These are phyloP conservation scores for Rhincodon typus DNA, from an alignment of 2,797 vertebrate genomes.

Conservation along the genomic window DNA sequence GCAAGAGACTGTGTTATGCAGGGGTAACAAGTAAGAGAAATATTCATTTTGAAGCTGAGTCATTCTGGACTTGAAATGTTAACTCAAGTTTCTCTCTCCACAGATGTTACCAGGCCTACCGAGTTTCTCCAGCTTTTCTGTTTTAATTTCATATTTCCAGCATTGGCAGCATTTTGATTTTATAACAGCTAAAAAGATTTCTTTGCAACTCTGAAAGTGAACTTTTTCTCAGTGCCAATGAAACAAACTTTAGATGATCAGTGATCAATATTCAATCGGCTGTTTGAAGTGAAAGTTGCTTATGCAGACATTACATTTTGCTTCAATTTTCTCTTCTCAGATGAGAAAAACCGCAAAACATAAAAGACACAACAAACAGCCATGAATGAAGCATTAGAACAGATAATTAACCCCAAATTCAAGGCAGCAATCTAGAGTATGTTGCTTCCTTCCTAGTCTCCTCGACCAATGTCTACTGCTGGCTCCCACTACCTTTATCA, in stretches of 20 bases:
- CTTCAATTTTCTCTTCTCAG: not conserved
- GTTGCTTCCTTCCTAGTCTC: not conserved
- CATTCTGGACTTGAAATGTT: too few species aligned
- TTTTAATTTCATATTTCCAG: too few species aligned
- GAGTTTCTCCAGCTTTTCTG: too few species aligned
- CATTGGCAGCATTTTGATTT: too few species aligned
- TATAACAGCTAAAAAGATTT: not conserved
- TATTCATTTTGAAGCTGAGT: too few species aligned
- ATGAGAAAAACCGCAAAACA: not conserved
- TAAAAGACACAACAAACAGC: not conserved
- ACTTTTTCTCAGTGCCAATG: not conserved
- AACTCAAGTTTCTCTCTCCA: too few species aligned
- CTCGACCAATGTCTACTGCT: not conserved
- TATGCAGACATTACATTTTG: not conserved
- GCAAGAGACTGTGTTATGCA: not conserved
- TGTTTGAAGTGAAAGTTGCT: not conserved
- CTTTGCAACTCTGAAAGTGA: not conserved
- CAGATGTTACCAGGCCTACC: too few species aligned
- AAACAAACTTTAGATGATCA: not conserved
- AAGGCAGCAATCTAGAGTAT: not conserved
- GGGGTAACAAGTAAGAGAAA: not conserved
- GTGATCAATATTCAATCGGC: not conserved
- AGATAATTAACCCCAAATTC: not conserved
- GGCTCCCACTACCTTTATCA: not conserved
- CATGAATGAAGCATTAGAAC: not conserved